Conservation (phyloP, 2,113 vertebrate species). For the Chrysemys picta region DNA sequence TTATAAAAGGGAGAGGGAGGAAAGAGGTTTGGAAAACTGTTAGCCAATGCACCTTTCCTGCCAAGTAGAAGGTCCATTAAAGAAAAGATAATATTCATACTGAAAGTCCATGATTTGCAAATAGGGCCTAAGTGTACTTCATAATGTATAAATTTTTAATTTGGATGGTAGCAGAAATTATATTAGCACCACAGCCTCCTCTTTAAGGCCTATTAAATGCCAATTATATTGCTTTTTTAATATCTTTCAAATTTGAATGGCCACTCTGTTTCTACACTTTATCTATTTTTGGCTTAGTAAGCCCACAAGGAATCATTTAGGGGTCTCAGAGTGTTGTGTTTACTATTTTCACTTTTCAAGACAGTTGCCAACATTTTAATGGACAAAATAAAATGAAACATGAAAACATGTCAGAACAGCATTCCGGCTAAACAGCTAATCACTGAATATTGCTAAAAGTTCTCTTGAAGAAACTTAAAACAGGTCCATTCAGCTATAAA, state of each 20-base stretch:
- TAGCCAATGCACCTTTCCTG: not conserved
- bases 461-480: not conserved
- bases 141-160: not conserved
- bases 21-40: not conserved
- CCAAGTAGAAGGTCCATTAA: not conserved
- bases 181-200: not conserved
- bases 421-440: not conserved
- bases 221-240: not conserved
- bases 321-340: not conserved
- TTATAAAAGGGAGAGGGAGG: not conserved
- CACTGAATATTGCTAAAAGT: not conserved
- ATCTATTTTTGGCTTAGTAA: conserved; percentile 15
- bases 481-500: not conserved
- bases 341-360: conserved; percentile 7
- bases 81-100: not conserved
- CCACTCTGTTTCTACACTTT: not conserved
- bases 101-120: not conserved
- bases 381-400: not conserved
- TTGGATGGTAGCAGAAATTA: not conserved
- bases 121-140: not conserved
- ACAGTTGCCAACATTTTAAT: conserved; percentile 20
- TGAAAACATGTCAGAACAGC: not conserved
- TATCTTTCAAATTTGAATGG: not conserved
- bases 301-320: not conserved
- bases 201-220: not conserved